Base-by-base conservation (phyloP, 2,888 invertebrate genomes). In the Leptinotarsa peninsularis region DNA sequence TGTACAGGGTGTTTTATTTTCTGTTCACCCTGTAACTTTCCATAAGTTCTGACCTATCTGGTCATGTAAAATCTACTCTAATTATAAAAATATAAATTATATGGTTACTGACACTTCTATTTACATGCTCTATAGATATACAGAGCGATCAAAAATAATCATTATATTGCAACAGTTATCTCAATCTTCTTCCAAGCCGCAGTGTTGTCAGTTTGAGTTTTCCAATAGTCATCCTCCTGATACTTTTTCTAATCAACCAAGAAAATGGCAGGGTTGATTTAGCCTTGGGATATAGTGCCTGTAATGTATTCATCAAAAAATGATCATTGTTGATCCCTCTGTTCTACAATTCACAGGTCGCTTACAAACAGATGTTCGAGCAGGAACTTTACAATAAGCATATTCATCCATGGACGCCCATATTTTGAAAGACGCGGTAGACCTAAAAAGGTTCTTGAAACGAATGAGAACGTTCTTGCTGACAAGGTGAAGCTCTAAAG, bases 81-180 rank as follows among this genome's bases (percentile, higher is more conserved):
- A 43, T 43, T 63, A 63, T 63, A 63, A 63, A 63, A 63, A 63
- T 63, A 63, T 33, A 63, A 33, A 63, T 63, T 63, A 63, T 63
- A 63, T 63, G 27, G 63, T 33, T 63, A 33, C 43, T 63, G 33
- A 63, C 63, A 63, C 63, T 63, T 63, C 33, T 63, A 63, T 63
- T 7, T 63, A 63, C 63, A 63, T 33, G 43, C 63, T 63, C 43
- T 63, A n/a, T 27, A n/a, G 63, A 63, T 63, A 63, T 63, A 63
- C 63, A 63, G 63, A 63, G 63, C 63, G 63, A 63, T 63, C 63
- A 63, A 63, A 63, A 63, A 63, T 63, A 63, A 63, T 63, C 21
- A 13, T 63, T 27, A 14, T 33, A 33, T 60, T 15, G 27, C 23
- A 4, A 21, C 23, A n/a, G 63, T 63, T 33, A 63, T 63, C 63